A percentile compares a stretch with the other conserved stretches of the same genome.
These are phyloP conservation scores for Picus viridis DNA, from an alignment of 2,797 vertebrate genomes.

Conservation along the genomic window DNA sequence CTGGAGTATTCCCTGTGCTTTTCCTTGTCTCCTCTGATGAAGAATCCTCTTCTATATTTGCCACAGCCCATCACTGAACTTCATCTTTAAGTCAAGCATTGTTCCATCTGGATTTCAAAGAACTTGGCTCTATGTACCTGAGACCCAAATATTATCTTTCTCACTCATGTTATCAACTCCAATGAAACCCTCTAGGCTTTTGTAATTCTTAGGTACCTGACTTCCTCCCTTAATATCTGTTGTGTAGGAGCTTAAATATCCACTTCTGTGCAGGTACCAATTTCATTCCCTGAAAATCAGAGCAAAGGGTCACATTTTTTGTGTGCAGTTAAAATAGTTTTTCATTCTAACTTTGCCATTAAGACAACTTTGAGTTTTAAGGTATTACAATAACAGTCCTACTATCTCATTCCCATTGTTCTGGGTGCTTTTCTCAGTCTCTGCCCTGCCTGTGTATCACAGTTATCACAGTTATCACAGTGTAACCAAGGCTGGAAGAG, in stretches of 20 bases:
- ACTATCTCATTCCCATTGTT: neutral
- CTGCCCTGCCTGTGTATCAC: neutral
- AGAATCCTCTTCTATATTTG: neutral
- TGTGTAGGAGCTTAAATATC: neutral
- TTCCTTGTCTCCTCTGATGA: neutral
- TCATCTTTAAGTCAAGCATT: neutral
- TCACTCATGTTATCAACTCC: neutral
- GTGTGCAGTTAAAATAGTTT: neutral
- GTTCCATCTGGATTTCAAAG: neutral
- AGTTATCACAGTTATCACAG: too few relatives aligned
- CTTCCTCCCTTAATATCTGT: neutral
- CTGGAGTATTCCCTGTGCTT: neutral
- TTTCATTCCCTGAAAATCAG: neutral
- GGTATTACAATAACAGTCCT: neutral
- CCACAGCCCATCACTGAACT: neutral
- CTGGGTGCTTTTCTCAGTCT: neutral
- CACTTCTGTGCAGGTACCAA: neutral
- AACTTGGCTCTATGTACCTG: neutral
- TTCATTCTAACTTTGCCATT: neutral
- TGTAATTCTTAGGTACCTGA: neutral
- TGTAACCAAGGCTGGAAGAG: too few relatives aligned
- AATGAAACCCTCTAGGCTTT: neutral
- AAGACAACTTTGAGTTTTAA: neutral
- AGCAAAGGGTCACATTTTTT: neutral
- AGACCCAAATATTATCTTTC: neutral